These are phyloP conservation scores for Sebastolobus alascanus DNA, from an alignment of 2,797 vertebrate genomes.

Conservation along the genomic window DNA sequence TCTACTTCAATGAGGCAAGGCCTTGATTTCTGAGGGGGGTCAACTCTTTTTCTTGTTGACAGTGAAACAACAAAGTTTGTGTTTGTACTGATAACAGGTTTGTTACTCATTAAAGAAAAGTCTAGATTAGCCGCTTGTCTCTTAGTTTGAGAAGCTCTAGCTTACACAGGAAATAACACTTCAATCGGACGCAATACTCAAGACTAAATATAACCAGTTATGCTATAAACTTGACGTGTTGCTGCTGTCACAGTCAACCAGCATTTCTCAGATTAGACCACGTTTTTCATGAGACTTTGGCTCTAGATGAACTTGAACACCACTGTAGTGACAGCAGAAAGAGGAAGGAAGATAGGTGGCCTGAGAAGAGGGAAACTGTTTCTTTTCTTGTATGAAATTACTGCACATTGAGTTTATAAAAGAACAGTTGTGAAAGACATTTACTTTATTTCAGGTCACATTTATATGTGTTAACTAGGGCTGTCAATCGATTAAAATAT, in stretches of 20 bases:
- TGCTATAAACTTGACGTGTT: constrained; percentile 1
- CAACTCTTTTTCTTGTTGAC: background rate
- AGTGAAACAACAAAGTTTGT: background rate
- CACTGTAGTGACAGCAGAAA: background rate
- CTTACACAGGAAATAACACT: constrained; percentile 40
- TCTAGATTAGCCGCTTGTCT: background rate
- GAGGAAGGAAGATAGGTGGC: background rate
- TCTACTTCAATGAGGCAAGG: background rate
- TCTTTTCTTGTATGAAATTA: constrained; percentile 4
- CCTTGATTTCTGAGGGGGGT: background rate
- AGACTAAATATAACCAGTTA: background rate
- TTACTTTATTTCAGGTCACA: constrained; percentile 10
- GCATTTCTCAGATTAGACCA: background rate
- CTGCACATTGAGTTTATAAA: background rate
- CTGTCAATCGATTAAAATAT: too few species aligned
- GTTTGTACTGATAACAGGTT: background rate
- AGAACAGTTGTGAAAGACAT: background rate
- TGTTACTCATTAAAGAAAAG: background rate
- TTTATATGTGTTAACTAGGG: background rate
- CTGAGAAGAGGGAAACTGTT: accelerated
- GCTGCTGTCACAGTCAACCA: background rate
- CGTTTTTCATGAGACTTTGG: background rate
- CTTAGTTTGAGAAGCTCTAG: background rate
- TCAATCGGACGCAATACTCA: background rate
- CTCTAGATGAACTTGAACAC: background rate